Conservation (phyloP, 2,888 invertebrate species). For the Synanthedon formicaeformis region DNA sequence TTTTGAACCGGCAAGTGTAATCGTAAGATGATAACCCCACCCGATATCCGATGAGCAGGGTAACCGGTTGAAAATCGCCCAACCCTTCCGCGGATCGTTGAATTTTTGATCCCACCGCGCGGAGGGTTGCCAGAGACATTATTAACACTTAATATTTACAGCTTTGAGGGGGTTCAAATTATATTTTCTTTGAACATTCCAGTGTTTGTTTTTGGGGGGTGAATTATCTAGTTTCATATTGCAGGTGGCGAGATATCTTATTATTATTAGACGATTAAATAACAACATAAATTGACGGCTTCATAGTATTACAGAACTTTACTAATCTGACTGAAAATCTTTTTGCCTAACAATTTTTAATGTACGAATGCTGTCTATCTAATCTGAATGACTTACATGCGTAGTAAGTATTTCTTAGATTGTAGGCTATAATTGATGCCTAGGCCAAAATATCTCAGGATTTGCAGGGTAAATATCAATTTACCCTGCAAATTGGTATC, state of each 20-base stretch:
- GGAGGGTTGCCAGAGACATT: slow-evolving; percentile 41
- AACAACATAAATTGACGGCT: too few relatives aligned
- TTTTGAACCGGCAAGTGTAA: not conserved
- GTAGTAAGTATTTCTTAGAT: too few relatives aligned
- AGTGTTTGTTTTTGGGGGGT: slow-evolving; percentile 11
- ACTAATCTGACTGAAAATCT: too few relatives aligned
- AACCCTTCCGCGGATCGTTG: slow-evolving; percentile 48
- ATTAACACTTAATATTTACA: slow-evolving; percentile 63
- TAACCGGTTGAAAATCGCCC: slow-evolving; percentile 39
- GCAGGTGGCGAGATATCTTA: not conserved
- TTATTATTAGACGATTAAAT: too few relatives aligned
- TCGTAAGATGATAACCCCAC: slow-evolving; percentile 3
- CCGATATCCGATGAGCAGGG: slow-evolving; percentile 40
- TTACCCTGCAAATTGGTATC: too few relatives aligned
- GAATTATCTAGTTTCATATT: not conserved
- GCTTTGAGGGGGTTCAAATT: slow-evolving; percentile 21
- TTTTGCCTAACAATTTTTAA: too few relatives aligned
- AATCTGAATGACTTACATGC: too few relatives aligned
- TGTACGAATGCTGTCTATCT: too few relatives aligned
- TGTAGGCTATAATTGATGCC: too few relatives aligned
- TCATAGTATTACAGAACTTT: too few relatives aligned
- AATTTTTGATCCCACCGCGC: slow-evolving; percentile 47
- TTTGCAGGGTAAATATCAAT: too few relatives aligned
- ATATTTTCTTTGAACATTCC: slow-evolving; percentile 15
- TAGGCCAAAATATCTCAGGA: too few relatives aligned